These are phyloP conservation scores for Podocnemis expansa DNA, from an alignment of 2,113 vertebrate species.

Conservation along the genomic window DNA sequence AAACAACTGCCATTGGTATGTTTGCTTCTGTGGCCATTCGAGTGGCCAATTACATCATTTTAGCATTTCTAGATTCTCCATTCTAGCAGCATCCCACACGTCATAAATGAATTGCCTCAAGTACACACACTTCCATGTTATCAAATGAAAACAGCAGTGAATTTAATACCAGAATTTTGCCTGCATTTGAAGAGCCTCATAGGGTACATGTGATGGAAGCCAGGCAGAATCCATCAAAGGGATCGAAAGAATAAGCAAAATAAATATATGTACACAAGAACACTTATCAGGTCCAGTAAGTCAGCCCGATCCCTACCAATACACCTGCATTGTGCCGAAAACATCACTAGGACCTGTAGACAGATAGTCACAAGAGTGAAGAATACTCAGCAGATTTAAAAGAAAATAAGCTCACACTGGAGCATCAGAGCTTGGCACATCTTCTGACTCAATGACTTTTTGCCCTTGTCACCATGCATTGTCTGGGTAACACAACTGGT, in stretches of 20 bases:
- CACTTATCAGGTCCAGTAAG: too few relatives aligned
- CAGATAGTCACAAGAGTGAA: neutral
- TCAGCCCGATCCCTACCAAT: accelerated
- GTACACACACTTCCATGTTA: neutral
- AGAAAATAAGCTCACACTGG: neutral
- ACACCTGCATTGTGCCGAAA: neutral
- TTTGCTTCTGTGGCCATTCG: neutral
- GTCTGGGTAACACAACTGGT: accelerated
- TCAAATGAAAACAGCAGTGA: neutral
- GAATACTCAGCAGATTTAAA: neutral
- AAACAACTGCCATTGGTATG: neutral
- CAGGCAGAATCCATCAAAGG: neutral
- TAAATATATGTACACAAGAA: neutral
- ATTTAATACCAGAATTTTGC: neutral
- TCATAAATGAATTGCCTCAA: neutral
- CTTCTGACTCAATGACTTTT: neutral
- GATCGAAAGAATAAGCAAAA: neutral
- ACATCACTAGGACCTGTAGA: neutral
- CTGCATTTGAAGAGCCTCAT: accelerated
- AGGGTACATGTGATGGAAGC: neutral
- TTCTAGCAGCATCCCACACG: neutral
- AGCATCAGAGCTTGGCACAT: neutral
- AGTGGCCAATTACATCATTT: neutral
- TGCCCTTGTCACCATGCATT: accelerated
- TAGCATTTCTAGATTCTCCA: neutral